Evolutionary conservation across 2,888 invertebrate species (phyloP), one percentile per base, ranked within the genome.

Genomic region (Danaus chrysippus): DNA sequence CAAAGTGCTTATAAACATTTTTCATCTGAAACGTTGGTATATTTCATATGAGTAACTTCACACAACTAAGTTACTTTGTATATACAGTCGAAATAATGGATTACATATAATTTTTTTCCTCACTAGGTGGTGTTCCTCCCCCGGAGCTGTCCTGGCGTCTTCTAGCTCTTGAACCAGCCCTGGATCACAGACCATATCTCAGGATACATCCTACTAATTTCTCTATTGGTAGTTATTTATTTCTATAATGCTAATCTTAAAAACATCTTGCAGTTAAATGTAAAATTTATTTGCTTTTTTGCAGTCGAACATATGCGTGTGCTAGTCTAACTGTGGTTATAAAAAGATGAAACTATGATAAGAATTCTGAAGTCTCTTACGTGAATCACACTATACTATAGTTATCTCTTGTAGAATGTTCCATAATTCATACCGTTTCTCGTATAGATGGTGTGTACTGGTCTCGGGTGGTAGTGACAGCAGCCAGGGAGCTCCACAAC

Each of bases 401-500:
- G 23, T 8, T 34, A 34, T 34, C 23, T 5, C 3, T 34, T 34
- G 6, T 6, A 1, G 23, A 34, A 34, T 34, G 23, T 34, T 6
- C 23, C 23, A 34, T 43, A 46, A 1, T 10, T 17, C 15, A 5
- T 34, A 3, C n/a, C n/a, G 12, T 17, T 13, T 1, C 46, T 12
- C 19, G 10, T n/a, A 8, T 67, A 88, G 90, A 88, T 49, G 89
- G 88, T 11, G 83, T 84, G 46, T 77, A 83, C 0, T 80, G 77
- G 59, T 87, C 89, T 91, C 96, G 69, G 90, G 94, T 79, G 84
- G 95, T 76, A 91, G 95, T 82, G 92, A 94, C 84, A 65, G 96
- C 96, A 54, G 93, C 96, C 67, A 92, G 97, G 49, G 95, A 95
- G 66, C 94, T 97, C 77, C 97, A 97, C 90, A 96, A 97, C 85